A percentile compares a stretch with the other conserved stretches of the same genome.
Evolutionary conservation across 2,888 invertebrate genomes (phyloP).

Genomic region (Philereme vetulata): DNA sequence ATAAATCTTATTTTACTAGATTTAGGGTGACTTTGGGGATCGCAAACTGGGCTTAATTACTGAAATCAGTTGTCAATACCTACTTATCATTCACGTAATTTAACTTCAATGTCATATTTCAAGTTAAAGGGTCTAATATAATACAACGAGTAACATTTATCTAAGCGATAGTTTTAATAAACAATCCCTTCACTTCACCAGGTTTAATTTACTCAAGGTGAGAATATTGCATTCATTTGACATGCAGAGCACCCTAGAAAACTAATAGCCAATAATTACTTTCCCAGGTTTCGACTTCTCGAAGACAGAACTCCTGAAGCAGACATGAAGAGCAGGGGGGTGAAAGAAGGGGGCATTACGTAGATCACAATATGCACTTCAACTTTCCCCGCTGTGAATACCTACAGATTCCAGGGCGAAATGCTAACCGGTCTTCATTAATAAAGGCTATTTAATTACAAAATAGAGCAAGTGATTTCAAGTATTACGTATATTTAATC

Average conservation of each 20-base stretch:
- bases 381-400: constrained; percentile 75
- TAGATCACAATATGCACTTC: constrained; percentile 84
- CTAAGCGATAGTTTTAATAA: not conserved
- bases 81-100: too few relatives aligned
- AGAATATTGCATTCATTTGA: constrained; percentile 14
- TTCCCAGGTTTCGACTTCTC: constrained; percentile 53
- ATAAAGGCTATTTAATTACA: constrained; percentile 41
- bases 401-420: constrained; percentile 66
- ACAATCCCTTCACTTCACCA: not conserved
- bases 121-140: too few relatives aligned
- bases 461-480: not conserved
- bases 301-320: constrained; percentile 71
- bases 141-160: too few relatives aligned
- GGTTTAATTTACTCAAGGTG: constrained; percentile 11
- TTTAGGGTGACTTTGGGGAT: too few relatives aligned
- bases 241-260: constrained; percentile 25
- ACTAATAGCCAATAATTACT: constrained; percentile 36
- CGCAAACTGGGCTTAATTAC: too few relatives aligned
- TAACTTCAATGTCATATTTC: too few relatives aligned
- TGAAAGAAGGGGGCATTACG: constrained; percentile 58
- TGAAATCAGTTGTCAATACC: too few relatives aligned
- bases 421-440: constrained; percentile 55
- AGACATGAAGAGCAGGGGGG: constrained; percentile 73
- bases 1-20: too few relatives aligned
- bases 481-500: not conserved